A percentile compares a stretch with the other conserved stretches of the same genome.
Conservation (phyloP, 1,140 invertebrate genomes). For the Schmidtea mediterranea region DNA sequence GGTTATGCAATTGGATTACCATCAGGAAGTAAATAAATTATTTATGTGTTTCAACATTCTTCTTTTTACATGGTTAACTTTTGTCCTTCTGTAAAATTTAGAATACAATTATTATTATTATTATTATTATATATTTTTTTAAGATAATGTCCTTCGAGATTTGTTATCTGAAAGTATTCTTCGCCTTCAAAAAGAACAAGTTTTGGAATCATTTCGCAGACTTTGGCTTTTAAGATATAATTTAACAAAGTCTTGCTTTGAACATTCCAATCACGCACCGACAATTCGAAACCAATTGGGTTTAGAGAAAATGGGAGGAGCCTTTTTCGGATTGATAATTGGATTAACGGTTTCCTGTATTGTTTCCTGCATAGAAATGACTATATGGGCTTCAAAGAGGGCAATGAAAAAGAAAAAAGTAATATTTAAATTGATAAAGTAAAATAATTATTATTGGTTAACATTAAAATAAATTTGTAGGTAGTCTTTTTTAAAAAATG, state of each 20-base stretch:
- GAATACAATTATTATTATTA: no score
- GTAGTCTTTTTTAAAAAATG: no score
- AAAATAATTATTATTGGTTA: no score
- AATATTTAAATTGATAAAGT: no score
- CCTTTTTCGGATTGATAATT: slow-evolving; percentile 1
- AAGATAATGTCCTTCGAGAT: background rate
- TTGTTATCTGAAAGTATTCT: slow-evolving; percentile 1
- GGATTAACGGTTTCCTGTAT: background rate
- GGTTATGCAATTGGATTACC: slow-evolving; percentile 1
- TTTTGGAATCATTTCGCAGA: background rate
- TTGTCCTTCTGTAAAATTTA: no score
- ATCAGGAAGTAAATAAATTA: slow-evolving; percentile 1
- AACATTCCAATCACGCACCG: background rate
- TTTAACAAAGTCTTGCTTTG: background rate
- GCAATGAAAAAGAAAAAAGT: no score
- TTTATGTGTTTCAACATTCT: no score
- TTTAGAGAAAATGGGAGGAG: background rate
- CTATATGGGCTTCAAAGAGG: background rate
- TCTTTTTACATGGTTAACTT: no score
- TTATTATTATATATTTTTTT: no score
- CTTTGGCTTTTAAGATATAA: background rate
- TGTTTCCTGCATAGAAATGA: background rate
- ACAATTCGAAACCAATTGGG: background rate
- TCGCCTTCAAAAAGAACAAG: slow-evolving; percentile 1
- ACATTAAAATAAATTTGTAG: no score